Evolutionary conservation across 2,113 vertebrate species (phyloP).

Genomic region (Eupsittula cactorum): DNA sequence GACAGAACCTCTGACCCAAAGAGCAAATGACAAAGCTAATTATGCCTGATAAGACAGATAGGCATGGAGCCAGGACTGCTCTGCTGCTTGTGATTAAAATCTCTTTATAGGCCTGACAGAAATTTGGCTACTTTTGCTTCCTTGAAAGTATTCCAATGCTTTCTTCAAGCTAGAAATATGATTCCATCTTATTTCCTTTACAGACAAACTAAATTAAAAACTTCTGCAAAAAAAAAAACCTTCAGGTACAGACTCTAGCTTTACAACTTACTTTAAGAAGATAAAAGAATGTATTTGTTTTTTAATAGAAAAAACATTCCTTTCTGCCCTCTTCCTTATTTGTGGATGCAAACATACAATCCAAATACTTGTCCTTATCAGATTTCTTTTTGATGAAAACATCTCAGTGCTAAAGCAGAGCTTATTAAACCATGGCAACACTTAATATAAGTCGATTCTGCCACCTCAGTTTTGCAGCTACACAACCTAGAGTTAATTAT

Average conservation of each 20-base stretch:
- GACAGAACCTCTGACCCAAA: background rate
- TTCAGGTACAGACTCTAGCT: background rate
- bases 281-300: background rate
- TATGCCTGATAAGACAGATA: background rate
- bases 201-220: background rate
- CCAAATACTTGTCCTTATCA: background rate
- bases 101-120: background rate
- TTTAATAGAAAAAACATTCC: background rate
- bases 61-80: background rate
- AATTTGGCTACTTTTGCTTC: background rate
- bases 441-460: background rate
- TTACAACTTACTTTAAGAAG: background rate
- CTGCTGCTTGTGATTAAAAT: background rate
- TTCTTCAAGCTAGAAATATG: background rate
- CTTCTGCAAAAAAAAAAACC: background rate
- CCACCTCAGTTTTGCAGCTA: background rate
- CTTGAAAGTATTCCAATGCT: slow-evolving; percentile 6
- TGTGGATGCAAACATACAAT: background rate
- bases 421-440: background rate
- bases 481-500: background rate
- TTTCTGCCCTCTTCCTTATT: background rate
- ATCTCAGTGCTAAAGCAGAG: background rate
- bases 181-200: background rate
- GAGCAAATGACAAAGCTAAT: background rate
- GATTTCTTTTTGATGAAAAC: background rate